Percentiles rank a stretch among this genome's conserved stretches.
Conservation (phyloP, 2,797 vertebrate genomes). For the Otus scops region DNA sequence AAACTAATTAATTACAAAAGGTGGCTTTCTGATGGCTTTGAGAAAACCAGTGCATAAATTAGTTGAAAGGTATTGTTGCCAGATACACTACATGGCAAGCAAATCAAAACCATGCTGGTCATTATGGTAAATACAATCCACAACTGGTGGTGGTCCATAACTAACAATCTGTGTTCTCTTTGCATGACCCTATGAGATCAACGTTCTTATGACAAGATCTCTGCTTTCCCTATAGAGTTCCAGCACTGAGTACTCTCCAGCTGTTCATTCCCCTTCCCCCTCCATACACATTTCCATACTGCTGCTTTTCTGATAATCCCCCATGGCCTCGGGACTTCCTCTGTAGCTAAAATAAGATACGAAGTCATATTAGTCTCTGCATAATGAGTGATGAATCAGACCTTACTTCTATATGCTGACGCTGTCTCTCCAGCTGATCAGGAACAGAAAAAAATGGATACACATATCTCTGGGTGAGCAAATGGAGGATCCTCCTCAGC, state of each 20-base stretch:
- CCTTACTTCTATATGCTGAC: not conserved
- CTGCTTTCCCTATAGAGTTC: not conserved
- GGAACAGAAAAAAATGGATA: not conserved
- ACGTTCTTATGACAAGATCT: accelerated
- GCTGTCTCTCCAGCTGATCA: not conserved
- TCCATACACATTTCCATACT: not conserved
- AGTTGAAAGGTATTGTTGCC: not conserved
- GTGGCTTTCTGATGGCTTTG: not conserved
- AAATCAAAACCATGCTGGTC: not conserved
- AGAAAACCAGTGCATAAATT: not conserved
- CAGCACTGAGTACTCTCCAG: not conserved
- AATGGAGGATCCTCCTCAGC: not conserved
- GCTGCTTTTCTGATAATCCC: conserved; percentile 18
- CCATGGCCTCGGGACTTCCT: not conserved
- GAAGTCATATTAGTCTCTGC: conserved; percentile 2
- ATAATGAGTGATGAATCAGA: not conserved
- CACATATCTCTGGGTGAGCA: not conserved
- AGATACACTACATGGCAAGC: not conserved
- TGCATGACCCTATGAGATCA: not conserved
- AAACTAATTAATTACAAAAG: not conserved
- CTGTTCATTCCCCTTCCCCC: not conserved
- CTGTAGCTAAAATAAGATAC: conserved; percentile 22
- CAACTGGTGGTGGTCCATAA: not conserved
- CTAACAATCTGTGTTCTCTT: not conserved
- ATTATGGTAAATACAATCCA: not conserved